Conservation (phyloP, 30 jellyfish, hydroid and myxozoan genomes). For the Turritopsis dohrnii region DNA sequence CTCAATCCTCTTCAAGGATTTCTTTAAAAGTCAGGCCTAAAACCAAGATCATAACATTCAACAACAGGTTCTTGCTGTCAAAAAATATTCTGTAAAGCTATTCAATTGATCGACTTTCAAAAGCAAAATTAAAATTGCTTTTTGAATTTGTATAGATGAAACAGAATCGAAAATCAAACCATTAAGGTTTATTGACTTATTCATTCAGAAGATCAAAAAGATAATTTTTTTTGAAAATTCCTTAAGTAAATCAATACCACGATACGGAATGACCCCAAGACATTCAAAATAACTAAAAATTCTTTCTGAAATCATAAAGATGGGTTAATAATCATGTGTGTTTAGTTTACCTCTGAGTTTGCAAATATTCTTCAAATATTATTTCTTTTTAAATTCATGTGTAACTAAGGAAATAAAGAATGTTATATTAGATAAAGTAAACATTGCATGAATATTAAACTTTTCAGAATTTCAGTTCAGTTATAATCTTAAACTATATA, state of each 20-base stretch:
- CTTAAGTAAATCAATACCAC: neutral
- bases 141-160: neutral
- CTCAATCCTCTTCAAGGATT: neutral
- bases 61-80: neutral
- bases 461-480: neutral
- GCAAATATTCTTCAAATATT: neutral
- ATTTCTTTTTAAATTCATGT: neutral
- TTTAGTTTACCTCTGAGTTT: neutral
- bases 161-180: neutral
- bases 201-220: neutral
- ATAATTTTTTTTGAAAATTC: neutral
- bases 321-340: too few relatives aligned
- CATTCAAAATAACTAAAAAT: too few relatives aligned
- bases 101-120: neutral
- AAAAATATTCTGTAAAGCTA: neutral
- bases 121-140: neutral
- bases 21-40: neutral
- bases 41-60: neutral
- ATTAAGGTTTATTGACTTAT: neutral
- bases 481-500: neutral
- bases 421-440: neutral
- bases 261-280: neutral
- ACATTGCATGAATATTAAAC: neutral
- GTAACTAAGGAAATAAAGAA: neutral
- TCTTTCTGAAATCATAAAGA: too few relatives aligned